Conservation (phyloP, 1,140 invertebrate species). For the Penaeus chinensis region DNA sequence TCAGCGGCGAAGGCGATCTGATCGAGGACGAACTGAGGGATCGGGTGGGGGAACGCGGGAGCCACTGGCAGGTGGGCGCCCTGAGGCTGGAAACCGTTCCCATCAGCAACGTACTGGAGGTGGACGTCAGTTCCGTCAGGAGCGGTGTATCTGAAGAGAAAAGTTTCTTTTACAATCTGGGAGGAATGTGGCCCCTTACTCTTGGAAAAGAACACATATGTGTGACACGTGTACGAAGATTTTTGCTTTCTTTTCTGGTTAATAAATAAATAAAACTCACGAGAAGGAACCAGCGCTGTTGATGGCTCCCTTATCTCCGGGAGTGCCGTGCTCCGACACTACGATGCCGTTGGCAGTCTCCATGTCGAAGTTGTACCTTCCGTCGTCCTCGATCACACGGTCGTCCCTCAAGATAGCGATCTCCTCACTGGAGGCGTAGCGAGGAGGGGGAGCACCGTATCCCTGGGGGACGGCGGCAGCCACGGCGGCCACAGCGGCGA, state of each 20-base stretch:
- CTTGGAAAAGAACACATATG: no score
- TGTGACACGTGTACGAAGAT: no score
- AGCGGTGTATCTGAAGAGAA: slow-evolving; percentile 27
- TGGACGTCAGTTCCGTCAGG: slow-evolving; percentile 25
- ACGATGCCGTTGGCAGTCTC: slow-evolving; percentile 40
- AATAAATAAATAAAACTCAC: not conserved
- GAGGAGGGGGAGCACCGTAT: not conserved
- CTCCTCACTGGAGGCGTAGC: not conserved
- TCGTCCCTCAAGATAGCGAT: slow-evolving; percentile 36
- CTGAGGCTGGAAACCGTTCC: slow-evolving; percentile 40
- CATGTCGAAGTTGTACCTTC: slow-evolving; percentile 41
- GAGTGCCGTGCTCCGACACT: slow-evolving; percentile 31
- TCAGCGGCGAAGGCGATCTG: slow-evolving; percentile 27
- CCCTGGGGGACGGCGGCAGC: slow-evolving; percentile 19
- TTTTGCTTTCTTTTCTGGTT: no score
- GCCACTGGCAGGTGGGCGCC: slow-evolving; percentile 29
- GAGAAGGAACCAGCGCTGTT: slow-evolving; percentile 19
- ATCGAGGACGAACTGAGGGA: slow-evolving; percentile 30
- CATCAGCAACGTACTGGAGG: slow-evolving; percentile 22
- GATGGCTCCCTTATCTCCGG: not conserved
- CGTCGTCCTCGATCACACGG: slow-evolving; percentile 38
- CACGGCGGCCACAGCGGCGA: slow-evolving; percentile 39
- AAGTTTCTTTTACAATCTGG: not conserved
- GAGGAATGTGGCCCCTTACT: no score
- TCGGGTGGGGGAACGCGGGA: slow-evolving; percentile 21